Evolutionary conservation across 2,888 invertebrate species (phyloP), one percentile per base, ranked within the genome.

Genomic region (Eupithecia subumbrata): DNA sequence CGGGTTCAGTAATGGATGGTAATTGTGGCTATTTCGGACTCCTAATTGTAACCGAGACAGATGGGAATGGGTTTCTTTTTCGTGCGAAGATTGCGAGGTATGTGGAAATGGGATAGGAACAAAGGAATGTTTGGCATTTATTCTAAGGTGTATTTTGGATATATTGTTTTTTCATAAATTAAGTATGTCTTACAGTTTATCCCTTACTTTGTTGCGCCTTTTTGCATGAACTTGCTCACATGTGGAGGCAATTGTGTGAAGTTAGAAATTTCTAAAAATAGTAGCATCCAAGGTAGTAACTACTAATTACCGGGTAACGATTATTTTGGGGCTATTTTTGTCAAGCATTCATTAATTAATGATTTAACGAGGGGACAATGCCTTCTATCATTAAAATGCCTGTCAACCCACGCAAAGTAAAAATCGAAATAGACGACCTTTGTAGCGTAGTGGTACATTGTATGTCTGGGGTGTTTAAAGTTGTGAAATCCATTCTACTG

Each of bases 1-100:
- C 73, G 16, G 66, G 71, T 56, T 72, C 74, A 45, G 75, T 80
- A 84, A 84, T 82, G 77, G 82, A 82, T 81, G 74, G 79, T 84
- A 85, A 85, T 83, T 82, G 81, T 76, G 69, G 76, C 79, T 80
- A 81, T 83, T 82, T 79, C 79, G 80, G 79, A 79, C 81, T 74
- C 74, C 79, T 82, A 80, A 84, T 84, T 84, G 74, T 78, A 69
- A 74, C 78, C 48, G 79, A 76, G 79, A 82, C 79, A 81, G 79
- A 78, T 77, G 74, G 64, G 73, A 76, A 66, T 77, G 67, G 71
- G 73, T 74, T 76, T 76, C 56, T 78, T 78, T 71, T 78, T 60
- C 60, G 60, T 73, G 60, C 22, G 43, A 68, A 68, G 56, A 69
- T 43, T 60, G 40, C n/a, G 25, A 11, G 8, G 68, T 45, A 60